Base-by-base conservation (phyloP, 2,113 vertebrate genomes). In the Apodemus speciosus region DNA sequence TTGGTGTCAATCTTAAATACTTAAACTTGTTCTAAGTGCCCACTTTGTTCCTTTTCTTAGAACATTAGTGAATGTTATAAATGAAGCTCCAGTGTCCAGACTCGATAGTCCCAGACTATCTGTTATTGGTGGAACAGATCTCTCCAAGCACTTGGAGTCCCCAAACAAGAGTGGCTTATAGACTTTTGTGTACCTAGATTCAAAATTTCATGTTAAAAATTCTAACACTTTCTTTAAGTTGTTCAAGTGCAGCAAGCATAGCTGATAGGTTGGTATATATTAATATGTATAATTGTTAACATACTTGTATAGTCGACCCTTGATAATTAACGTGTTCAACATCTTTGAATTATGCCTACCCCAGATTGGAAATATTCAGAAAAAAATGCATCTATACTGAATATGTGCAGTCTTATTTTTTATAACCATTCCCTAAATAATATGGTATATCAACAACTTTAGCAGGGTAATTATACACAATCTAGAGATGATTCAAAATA, bases 161-260 rank as follows among this genome's bases (percentile, higher is more conserved):
- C n/a, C 53, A 72, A 72, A 25, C n/a, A 80, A 85, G 32, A 35
- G 18, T 89, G 30, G 58, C 1, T 46, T 58, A 58, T 46, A 38
- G 43, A 23, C 4, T 69, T 90, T 86, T 90, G 46, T 90, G 35
- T 71, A 20, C 15, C 49, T 66, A 68, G 10, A 20, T 94, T 95
- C 56, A 69, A 53, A 62, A 30, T 69, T 72, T 88, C n/a, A 27
- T 68, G 49, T 32, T 87, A 73, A 60, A 79, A 90, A 51, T 43
- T 84, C 3, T 20, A 32, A 20, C 51, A 68, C 21, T 2, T 23
- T 43, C 77, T 66, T 91, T n/a, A 60, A 64, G 40, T 13, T 27
- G 46, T 83, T 76, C 6, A 73, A 40, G 38, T 46, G 43, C 40
- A 21, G 7, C 6, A 60, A 62, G 1, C 25, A 68, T 72, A 21